Base-by-base conservation (phyloP, 1,140 invertebrate genomes). In the Saccostrea glomerata region DNA sequence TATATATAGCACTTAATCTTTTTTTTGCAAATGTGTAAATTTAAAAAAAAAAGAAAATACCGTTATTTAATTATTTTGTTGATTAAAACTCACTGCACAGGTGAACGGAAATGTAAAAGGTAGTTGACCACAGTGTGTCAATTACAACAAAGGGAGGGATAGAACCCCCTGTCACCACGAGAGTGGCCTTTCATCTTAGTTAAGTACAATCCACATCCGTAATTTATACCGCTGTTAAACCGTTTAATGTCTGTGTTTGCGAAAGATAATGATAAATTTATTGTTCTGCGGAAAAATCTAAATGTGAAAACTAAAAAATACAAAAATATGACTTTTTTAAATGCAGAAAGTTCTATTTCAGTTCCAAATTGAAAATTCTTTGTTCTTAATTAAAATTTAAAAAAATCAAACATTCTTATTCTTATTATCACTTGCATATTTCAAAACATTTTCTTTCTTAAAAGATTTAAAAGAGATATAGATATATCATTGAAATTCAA, bases 21-120 rank as follows among this genome's bases (percentile, higher is more conserved):
- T 47, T 6, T 47, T 7, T 3, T 47, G 47, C 47, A 47, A 47
- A 47, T 36, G 30, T 36, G 30, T 36, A 36, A 36, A 36, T 36
- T 36, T 36, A 47, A 47, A 47, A 47, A 47, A 47, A 47, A 47
- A 47, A 47, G 6, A 9, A 47, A 47, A 47, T 47, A n/a, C n/a
- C n/a, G n/a, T n/a, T n/a, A 47, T 47, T 47, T 47, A 9, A 47
- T 47, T 2, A 47, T 47, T 47, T 47, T 47, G 47, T 47, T 47
- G 47, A 47, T 47, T 47, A 0, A 47, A 47, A 7, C 47, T 47
- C 47, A 47, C 47, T 47, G 47, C 0, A 47, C 47, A 20, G 58
- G 17, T 63, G n/a, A 63, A 63, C 70, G 70, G 70, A 77, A 77
- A 77, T 77, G 70, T 77, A 77, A 30, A 63, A 77, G 30, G 70